phyloP scores from a whole-genome alignment of 2,113 vertebrate species.

The human (Homo sapiens) region GRCh38 chrX:65846501-65847000 shows the following conservation, averaged over 20 bases:
- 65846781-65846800: neutral
- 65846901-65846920: neutral
- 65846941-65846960: neutral
- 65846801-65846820: neutral
- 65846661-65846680: conserved; percentile 85
- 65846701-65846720: neutral
- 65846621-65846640: conserved; percentile 86
- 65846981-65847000: neutral
- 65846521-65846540: conserved; percentile 85
- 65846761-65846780: neutral
- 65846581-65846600: conserved; percentile 89
- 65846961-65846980: neutral
- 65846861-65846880: neutral
- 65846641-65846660: conserved; percentile 86
- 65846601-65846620: conserved; percentile 84
- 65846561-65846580: conserved; percentile 89
- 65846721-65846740: neutral
- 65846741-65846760: neutral
- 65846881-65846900: neutral
- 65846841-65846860: neutral
- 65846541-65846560: conserved; percentile 85
- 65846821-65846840: neutral
- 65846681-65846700: conserved; percentile 81
- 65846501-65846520: conserved; percentile 86
- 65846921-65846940: neutral